Base-by-base conservation (phyloP, 2,888 invertebrate species). In the Spilarctia lutea region DNA sequence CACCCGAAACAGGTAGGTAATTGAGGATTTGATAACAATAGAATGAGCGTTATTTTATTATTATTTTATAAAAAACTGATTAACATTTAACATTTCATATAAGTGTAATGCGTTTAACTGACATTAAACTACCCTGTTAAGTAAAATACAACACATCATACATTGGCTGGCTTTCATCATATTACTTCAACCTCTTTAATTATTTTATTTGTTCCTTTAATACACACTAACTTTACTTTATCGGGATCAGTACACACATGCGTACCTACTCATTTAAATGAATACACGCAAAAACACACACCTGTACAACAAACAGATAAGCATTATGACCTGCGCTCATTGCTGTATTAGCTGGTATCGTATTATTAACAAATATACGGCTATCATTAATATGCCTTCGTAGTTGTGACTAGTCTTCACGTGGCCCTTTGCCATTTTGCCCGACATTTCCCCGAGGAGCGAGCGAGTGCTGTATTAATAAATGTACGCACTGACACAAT, bases 401-500 rank as follows among this genome's bases (percentile, higher is more conserved):
- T 24, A 30, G 67, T 30, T 1, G 20, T 10, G 18, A 20, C 67
- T 30, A 27, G 68, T 68, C 30, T 48, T 30, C 45, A 48, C 24
- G 13, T 45, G 11, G 20, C 48, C 45, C 45, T 13, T 30, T 45
- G 33, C 48, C 30, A 33, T 48, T 68, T 33, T 45, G 48, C 48
- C 3, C 42, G 30, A 68, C 33, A 48, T 48, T 48, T 68, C 68
- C 68, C 68, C 68, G 13, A 68, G 68, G 68, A 68, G 68, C 68
- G 30, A 30, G 30, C 10, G 42, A 18, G 45, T 24, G 48, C 68
- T 33, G 33, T 48, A 48, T 48, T 48, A 48, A 24, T 68, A 20
- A 13, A 68, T 48, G 68, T 68, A 48, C 68, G 48, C 48, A 48
- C 48, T 48, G 68, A 68, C 68, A 30, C 68, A 68, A 48, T 68